A percentile compares a stretch with the other conserved stretches of the same genome.
These are phyloP conservation scores for Thecocarcelia acutangulata DNA, from an alignment of 2,888 invertebrate species.

Conservation along the genomic window DNA sequence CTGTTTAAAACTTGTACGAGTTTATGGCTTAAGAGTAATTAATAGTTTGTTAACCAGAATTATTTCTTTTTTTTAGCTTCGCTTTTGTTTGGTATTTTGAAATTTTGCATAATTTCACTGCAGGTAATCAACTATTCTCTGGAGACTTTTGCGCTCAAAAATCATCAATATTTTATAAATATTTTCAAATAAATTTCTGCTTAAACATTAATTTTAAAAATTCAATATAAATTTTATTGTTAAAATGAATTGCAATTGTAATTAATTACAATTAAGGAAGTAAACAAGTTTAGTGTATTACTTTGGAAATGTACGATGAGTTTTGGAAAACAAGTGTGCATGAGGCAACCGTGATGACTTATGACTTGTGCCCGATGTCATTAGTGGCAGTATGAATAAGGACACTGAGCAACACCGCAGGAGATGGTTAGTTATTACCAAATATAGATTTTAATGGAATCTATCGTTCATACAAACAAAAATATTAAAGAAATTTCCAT, in stretches of 20 bases:
- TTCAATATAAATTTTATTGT: conserved; percentile 49
- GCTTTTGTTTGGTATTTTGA: conserved; percentile 32
- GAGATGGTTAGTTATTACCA: conserved; percentile 48
- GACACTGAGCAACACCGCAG: conserved; percentile 44
- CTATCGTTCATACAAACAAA: not conserved
- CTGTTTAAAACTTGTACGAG: conserved; percentile 21
- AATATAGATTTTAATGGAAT: conserved; percentile 10
- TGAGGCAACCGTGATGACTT: not conserved
- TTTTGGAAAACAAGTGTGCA: not conserved
- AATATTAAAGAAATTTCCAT: not conserved
- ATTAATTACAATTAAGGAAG: conserved; percentile 66
- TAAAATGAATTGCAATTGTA: conserved; percentile 42
- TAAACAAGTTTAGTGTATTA: not conserved
- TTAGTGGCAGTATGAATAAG: conserved; percentile 39
- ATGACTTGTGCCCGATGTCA: conserved; percentile 51
- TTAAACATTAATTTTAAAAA: conserved; percentile 28
- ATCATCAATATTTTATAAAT: conserved; percentile 67
- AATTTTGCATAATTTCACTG: conserved; percentile 67
- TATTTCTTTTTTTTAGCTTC: not conserved
- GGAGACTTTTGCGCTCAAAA: conserved; percentile 6
- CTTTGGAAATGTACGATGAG: not conserved
- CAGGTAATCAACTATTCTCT: conserved; percentile 27
- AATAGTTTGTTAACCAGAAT: conserved; percentile 25
- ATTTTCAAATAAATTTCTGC: conserved; percentile 48
- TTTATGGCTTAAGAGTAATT: conserved; percentile 42